Evolutionary conservation across 2,797 vertebrate genomes (phyloP), one percentile per base, ranked within the genome.

Genomic region (Paratrypauchen microcephalus): DNA sequence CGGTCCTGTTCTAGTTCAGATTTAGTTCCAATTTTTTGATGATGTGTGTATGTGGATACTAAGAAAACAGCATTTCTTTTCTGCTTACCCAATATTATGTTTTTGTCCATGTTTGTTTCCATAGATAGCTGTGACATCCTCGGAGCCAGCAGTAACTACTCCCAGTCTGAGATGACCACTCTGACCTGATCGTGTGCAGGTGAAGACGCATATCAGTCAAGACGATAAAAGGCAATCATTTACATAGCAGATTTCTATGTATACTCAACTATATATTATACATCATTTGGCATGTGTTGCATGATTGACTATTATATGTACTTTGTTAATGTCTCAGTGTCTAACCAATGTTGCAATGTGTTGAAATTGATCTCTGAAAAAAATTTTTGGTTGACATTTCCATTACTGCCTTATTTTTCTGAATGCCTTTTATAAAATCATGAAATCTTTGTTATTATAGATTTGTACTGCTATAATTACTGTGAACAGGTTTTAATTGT

Each of bases 91-190:
- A 4, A 16, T 45, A n/a, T 52, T 6, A 7, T n/a, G 1, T 18
- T 19, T 52, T 52, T 56, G 23, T 26, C 8, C 23, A 19, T 61
- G 69, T 89, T 54, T 85, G 72, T 87, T 66, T 81, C 67, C 68
- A 48, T 89, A 94, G 93, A 94, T 76, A 87, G 80, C 87, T 91
- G 91, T 79, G 91, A 94, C 62, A 73, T 90, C 81, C 89, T 93
- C 1, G 69, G 84, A 21, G 76, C 88, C 60, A 73, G 91, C 58
- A 83, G 90, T 65, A 92, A 82, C 87, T 92, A 92, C n/a, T 66
- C 83, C 48, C 88, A 93, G 80, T 84, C 92, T 5, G 93, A 93
- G 86, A 91, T 93, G 71, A 91, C 89, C 69, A 87, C 92, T 21
- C 81, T 92, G 78, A 93, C 92, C 79, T 93, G 89, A 94, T 71